Conservation (phyloP, 2,113 vertebrate genomes). For the Mobula hypostoma region DNA sequence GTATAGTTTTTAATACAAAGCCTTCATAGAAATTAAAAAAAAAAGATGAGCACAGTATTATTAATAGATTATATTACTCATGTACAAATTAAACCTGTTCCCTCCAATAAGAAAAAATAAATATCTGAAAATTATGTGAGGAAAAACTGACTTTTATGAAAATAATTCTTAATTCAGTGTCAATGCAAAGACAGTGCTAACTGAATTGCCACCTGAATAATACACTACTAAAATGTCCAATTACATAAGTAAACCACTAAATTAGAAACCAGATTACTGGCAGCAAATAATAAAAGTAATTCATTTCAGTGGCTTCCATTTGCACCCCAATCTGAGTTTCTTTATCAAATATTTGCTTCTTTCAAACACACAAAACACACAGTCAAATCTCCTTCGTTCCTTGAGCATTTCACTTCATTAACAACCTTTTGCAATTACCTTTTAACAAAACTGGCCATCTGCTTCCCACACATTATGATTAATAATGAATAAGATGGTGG, state of each 20-base stretch:
- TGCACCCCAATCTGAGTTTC: neutral
- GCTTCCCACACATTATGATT: neutral
- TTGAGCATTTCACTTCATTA: neutral
- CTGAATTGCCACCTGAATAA: slow-evolving; percentile 14
- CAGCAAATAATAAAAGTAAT: slow-evolving; percentile 1
- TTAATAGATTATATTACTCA: neutral
- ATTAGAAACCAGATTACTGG: neutral
- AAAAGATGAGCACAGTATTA: neutral
- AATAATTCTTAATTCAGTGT: neutral
- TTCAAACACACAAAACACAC: neutral
- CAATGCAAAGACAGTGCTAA: neutral
- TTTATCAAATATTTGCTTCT: neutral
- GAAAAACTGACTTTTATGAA: neutral
- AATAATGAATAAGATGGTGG: neutral
- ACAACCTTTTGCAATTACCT: neutral
- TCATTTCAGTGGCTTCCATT: neutral
- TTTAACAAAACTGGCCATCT: neutral
- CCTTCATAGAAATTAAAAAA: neutral
- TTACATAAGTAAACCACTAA: neutral
- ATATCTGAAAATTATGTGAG: neutral
- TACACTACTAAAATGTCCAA: neutral
- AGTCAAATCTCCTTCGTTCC: neutral
- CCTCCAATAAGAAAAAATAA: neutral
- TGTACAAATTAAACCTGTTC: neutral
- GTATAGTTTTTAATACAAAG: neutral